Conservation (phyloP, 2,797 vertebrate species). For the Aldrovandia affinis region DNA sequence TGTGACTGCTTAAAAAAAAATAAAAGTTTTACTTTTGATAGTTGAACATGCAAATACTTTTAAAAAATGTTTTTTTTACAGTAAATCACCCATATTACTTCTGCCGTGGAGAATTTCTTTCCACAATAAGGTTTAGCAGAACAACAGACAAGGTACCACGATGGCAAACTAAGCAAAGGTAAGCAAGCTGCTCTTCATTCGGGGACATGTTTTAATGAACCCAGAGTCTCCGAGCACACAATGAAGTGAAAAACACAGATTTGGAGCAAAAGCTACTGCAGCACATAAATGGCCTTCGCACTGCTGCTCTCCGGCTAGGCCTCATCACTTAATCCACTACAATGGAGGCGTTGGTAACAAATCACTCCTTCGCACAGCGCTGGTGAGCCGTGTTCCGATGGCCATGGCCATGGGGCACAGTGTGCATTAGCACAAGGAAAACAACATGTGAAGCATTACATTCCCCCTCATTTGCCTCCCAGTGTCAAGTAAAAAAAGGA, state of each 20-base stretch:
- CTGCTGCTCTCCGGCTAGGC: not conserved
- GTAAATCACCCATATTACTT: not conserved
- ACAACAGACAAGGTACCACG: not conserved
- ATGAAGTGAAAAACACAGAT: not conserved
- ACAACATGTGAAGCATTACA: not conserved
- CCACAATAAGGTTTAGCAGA: not conserved
- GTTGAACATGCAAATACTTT: not conserved
- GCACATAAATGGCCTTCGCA: not conserved
- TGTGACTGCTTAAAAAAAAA: not conserved
- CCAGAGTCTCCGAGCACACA: not conserved
- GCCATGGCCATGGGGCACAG: not conserved
- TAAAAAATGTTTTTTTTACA: not conserved
- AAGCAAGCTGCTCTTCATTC: not conserved
- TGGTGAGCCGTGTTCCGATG: not conserved
- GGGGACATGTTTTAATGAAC: not conserved
- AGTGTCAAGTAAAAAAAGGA: too few relatives aligned
- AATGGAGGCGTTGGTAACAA: not conserved
- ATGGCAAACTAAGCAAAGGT: not conserved
- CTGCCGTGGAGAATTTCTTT: not conserved
- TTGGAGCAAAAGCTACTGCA: not conserved
- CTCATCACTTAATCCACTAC: constrained; percentile 8
- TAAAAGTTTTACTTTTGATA: not conserved
- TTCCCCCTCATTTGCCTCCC: not conserved
- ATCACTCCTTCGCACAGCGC: not conserved
- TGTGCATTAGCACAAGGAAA: not conserved